A percentile compares a stretch with the other conserved stretches of the same genome.
Evolutionary conservation across 2,888 invertebrate species (phyloP).

Genomic region (Latrodectus hesperus): DNA sequence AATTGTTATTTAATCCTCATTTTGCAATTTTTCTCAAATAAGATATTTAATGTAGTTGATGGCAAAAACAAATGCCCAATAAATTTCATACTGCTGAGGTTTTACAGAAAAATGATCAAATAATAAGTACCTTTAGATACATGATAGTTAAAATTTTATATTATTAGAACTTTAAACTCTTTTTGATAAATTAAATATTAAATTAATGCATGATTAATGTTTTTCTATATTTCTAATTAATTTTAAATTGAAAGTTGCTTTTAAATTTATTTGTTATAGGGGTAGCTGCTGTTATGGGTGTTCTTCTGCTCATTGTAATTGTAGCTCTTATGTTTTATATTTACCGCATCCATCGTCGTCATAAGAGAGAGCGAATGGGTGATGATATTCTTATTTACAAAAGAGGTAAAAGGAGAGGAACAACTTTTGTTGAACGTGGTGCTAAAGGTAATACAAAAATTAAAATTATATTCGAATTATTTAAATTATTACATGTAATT

Average conservation of each 20-base stretch:
- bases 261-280: slow-evolving; percentile 77
- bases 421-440: slow-evolving; percentile 32
- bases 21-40: background rate
- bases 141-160: too few species aligned
- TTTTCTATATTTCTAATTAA: too few species aligned
- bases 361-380: slow-evolving; percentile 80
- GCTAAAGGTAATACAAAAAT: slow-evolving; percentile 44
- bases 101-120: too few species aligned
- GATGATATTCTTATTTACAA: slow-evolving; percentile 77
- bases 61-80: too few species aligned
- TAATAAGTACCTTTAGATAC: too few species aligned
- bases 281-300: slow-evolving; percentile 85
- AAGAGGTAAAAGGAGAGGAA: slow-evolving; percentile 48
- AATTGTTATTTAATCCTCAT: background rate
- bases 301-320: slow-evolving; percentile 83
- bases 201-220: too few species aligned
- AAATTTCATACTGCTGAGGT: too few species aligned
- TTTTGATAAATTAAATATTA: too few species aligned
- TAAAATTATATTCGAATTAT: background rate
- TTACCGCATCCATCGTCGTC: slow-evolving; percentile 84
- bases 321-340: slow-evolving; percentile 83
- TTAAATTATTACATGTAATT: too few species aligned
- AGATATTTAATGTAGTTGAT: background rate
- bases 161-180: too few species aligned
- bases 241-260: too few species aligned